phyloP scores from a whole-genome alignment of 2,888 invertebrate genomes.

The Catocala nupta region DNA sequence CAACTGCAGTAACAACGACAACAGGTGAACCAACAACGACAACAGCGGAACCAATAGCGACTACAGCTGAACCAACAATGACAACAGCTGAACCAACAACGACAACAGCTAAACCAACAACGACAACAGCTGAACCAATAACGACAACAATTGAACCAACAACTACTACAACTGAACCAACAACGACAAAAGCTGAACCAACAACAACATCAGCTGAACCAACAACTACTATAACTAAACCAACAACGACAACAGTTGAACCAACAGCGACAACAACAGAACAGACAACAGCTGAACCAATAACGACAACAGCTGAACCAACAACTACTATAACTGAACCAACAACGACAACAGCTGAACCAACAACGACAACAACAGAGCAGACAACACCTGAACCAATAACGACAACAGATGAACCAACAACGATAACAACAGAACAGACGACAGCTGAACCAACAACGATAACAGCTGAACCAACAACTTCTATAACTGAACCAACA shows the following conservation, averaged over 20 bases:
- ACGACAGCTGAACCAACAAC: neutral
- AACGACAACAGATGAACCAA: neutral
- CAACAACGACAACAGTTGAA: too few relatives aligned
- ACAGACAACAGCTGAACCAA: neutral
- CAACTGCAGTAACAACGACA: neutral
- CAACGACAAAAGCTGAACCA: neutral
- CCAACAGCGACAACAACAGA: too few relatives aligned
- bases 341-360: neutral
- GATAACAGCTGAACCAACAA: neutral
- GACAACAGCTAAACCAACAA: neutral
- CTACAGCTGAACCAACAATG: neutral
- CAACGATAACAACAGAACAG: neutral
- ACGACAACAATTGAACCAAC: neutral
- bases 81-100: too few relatives aligned
- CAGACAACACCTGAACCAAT: neutral
- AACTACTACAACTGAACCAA: slow-evolving; percentile 1
- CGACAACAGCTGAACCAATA: neutral
- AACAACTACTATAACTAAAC: too few relatives aligned
- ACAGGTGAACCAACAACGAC: neutral
- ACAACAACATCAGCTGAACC: too few relatives aligned
- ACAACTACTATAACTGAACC: neutral
- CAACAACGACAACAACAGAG: neutral
- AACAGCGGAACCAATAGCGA: neutral
- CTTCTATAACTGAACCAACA: too few relatives aligned
- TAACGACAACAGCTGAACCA: neutral